Conservation (phyloP, 2,797 vertebrate species). For the Galagoides demidoff region DNA sequence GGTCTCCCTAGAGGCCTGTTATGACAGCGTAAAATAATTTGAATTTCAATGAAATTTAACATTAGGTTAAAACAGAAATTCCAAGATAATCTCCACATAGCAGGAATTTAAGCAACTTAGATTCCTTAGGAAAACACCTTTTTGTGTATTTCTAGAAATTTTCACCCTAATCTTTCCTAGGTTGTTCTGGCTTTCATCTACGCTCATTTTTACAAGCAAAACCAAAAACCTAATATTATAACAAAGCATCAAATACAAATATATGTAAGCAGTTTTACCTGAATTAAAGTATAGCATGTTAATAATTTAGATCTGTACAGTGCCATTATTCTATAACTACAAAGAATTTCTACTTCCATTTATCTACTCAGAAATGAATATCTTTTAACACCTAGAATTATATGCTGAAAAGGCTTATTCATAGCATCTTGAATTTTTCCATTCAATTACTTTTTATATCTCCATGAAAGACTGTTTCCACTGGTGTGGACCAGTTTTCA, state of each 20-base stretch:
- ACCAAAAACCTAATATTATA: neutral
- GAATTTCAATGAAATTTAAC: slow-evolving; percentile 49
- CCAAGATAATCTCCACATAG: neutral
- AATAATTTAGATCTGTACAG: neutral
- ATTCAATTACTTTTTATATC: slow-evolving; percentile 26
- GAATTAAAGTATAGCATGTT: neutral
- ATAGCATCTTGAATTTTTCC: slow-evolving; percentile 29
- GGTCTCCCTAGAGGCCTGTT: neutral
- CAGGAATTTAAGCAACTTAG: neutral
- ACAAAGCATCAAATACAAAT: neutral
- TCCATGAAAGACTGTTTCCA: slow-evolving; percentile 17
- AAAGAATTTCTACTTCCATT: neutral
- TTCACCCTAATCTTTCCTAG: neutral
- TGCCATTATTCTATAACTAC: neutral
- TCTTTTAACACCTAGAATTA: slow-evolving; percentile 20
- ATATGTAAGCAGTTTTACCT: neutral
- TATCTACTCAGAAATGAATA: neutral
- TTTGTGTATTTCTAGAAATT: neutral
- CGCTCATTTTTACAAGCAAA: slow-evolving; percentile 20
- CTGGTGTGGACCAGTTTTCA: neutral
- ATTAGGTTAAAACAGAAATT: slow-evolving; percentile 44
- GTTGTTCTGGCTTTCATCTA: neutral
- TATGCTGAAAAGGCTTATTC: slow-evolving; percentile 26
- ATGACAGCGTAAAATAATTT: slow-evolving; percentile 7
- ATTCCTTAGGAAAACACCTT: neutral